Conservation (phyloP, 1,140 invertebrate species). For the Zaprionus davidi region DNA sequence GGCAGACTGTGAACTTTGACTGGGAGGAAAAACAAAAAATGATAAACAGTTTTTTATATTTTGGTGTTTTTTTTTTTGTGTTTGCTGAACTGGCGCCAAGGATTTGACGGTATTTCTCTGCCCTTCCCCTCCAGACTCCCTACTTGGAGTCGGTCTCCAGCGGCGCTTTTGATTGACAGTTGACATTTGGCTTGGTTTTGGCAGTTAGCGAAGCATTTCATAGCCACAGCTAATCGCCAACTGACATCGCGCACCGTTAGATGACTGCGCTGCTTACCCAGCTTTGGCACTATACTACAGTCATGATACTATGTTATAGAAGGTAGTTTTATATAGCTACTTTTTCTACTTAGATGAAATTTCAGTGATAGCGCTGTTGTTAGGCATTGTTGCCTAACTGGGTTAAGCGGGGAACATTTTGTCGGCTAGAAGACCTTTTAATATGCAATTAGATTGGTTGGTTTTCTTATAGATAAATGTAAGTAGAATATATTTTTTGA, state of each 20-base stretch:
- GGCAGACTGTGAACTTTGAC: slow-evolving; percentile 44
- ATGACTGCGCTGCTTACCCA: slow-evolving; percentile 45
- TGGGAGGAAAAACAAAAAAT: slow-evolving; percentile 34
- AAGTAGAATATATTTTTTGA: too few species aligned
- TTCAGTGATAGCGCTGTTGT: slow-evolving; percentile 49
- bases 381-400: slow-evolving; percentile 48
- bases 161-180: slow-evolving; percentile 75
- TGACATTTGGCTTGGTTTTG: slow-evolving; percentile 58
- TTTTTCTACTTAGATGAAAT: slow-evolving; percentile 50
- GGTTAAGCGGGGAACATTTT: slow-evolving; percentile 15
- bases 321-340: not conserved
- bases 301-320: not conserved
- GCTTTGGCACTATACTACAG: not conserved
- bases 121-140: slow-evolving; percentile 5
- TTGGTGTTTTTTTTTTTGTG: not conserved
- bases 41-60: slow-evolving; percentile 70
- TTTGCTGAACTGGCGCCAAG: slow-evolving; percentile 46
- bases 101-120: slow-evolving; percentile 44
- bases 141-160: slow-evolving; percentile 34
- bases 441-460: not conserved
- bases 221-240: slow-evolving; percentile 47
- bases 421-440: not conserved
- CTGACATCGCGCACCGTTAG: slow-evolving; percentile 60
- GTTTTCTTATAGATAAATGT: too few species aligned
- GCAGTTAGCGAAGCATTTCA: slow-evolving; percentile 54